Conservation (phyloP, 2,113 vertebrate species). For the Vidua chalybeata region DNA sequence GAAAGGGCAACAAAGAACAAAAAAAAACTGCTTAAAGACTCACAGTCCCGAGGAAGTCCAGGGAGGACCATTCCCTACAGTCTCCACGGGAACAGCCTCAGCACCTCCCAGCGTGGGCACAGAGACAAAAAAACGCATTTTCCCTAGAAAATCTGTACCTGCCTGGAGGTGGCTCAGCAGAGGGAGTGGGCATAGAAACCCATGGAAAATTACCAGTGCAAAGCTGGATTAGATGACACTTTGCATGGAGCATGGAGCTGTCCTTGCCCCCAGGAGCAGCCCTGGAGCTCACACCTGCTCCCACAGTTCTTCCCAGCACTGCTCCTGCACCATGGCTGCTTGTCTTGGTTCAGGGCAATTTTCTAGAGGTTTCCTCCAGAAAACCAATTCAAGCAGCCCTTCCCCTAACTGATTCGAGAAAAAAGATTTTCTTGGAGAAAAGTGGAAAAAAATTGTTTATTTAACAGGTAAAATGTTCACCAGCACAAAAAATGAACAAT, state of each 20-base stretch:
- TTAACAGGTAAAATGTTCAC: not conserved
- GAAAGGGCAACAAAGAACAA: not conserved
- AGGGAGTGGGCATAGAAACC: not conserved
- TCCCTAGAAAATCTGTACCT: not conserved
- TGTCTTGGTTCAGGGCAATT: not conserved
- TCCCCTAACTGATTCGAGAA: fast-evolving
- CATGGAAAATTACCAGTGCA: not conserved
- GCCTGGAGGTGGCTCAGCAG: not conserved
- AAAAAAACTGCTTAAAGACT: not conserved
- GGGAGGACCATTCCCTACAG: not conserved
- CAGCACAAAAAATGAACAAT: not conserved
- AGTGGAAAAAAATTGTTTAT: not conserved
- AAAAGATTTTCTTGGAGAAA: not conserved
- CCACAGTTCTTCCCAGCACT: fast-evolving
- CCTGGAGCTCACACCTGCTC: not conserved
- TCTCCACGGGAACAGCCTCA: not conserved
- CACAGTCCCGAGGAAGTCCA: not conserved
- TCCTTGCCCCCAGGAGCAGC: not conserved
- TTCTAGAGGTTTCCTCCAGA: not conserved
- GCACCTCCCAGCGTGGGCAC: not conserved
- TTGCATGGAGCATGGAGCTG: not conserved
- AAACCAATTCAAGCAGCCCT: not conserved
- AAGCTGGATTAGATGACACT: not conserved
- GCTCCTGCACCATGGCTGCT: not conserved
- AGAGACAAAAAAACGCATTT: not conserved